Conservation (phyloP, 2,888 invertebrate species). For the Eupithecia tripunctaria region DNA sequence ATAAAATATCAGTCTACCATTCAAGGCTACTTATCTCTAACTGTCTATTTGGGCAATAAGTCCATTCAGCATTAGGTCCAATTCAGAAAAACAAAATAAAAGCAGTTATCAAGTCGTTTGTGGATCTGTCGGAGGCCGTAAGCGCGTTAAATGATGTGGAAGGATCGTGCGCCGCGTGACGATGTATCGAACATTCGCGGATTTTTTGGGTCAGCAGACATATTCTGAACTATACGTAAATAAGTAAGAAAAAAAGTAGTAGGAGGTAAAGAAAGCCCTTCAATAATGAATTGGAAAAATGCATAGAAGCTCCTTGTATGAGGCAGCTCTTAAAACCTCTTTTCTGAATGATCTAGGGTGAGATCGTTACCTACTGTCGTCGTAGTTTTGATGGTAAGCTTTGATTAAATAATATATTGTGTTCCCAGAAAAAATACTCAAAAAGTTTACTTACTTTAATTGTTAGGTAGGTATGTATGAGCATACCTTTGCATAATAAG, state of each 20-base stretch:
- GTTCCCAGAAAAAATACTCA: not conserved
- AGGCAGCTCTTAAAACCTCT: not conserved
- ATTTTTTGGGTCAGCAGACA: slow-evolving; percentile 15
- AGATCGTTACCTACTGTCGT: not conserved
- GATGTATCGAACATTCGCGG: slow-evolving; percentile 32
- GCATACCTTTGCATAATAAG: too few species aligned
- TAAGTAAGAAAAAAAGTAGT: not conserved
- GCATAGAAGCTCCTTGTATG: not conserved
- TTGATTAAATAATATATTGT: not conserved
- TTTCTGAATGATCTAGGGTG: not conserved
- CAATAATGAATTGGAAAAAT: not conserved
- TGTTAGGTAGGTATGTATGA: too few species aligned
- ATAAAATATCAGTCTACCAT: too few species aligned
- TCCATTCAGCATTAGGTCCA: not conserved
- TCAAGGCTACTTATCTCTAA: too few species aligned
- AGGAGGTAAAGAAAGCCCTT: too few species aligned
- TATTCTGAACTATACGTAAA: not conserved
- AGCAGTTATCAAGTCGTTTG: slow-evolving; percentile 63
- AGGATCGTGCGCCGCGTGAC: slow-evolving; percentile 52
- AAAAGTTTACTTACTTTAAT: not conserved
- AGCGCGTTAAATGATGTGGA: slow-evolving; percentile 63
- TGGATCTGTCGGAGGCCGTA: slow-evolving; percentile 61
- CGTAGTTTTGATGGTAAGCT: too few species aligned
- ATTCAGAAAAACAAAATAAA: slow-evolving; percentile 47
- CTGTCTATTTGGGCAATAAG: not conserved